Evolutionary conservation across 2,113 vertebrate genomes (phyloP).

Genomic region (Aramus guarauna): DNA sequence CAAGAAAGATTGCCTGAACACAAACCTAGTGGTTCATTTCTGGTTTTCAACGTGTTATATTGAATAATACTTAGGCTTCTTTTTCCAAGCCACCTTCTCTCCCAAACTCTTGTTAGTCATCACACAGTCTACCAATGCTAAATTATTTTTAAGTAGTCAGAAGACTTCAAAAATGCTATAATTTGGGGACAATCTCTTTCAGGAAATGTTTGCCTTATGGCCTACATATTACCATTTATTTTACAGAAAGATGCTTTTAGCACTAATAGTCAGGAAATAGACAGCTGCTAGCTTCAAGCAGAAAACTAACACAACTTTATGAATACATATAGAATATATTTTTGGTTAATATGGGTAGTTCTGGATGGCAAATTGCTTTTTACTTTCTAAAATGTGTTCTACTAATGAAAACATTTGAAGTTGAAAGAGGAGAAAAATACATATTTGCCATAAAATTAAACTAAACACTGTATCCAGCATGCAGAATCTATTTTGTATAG

Average conservation of each 20-base stretch:
- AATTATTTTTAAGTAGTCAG: not conserved
- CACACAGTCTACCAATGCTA: not conserved
- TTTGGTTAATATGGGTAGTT: not conserved
- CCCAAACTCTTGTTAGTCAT: not conserved
- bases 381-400: not conserved
- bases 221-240: not conserved
- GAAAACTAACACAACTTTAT: not conserved
- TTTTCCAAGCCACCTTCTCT: not conserved
- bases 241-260: not conserved
- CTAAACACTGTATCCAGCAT: not conserved
- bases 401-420: not conserved
- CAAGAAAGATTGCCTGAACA: not conserved
- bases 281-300: not conserved
- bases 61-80: not conserved
- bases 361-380: not conserved
- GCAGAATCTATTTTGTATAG: not conserved
- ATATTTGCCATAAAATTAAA: not conserved
- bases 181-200: not conserved
- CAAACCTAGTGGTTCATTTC: not conserved
- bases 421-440: not conserved
- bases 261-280: not conserved
- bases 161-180: not conserved
- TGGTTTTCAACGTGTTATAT: not conserved
- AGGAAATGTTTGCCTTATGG: not conserved
- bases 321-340: not conserved